Percentiles rank a stretch among this genome's conserved stretches.
phyloP scores from a whole-genome alignment of 2,888 invertebrate genomes.

The Mesorhabditis belari region DNA sequence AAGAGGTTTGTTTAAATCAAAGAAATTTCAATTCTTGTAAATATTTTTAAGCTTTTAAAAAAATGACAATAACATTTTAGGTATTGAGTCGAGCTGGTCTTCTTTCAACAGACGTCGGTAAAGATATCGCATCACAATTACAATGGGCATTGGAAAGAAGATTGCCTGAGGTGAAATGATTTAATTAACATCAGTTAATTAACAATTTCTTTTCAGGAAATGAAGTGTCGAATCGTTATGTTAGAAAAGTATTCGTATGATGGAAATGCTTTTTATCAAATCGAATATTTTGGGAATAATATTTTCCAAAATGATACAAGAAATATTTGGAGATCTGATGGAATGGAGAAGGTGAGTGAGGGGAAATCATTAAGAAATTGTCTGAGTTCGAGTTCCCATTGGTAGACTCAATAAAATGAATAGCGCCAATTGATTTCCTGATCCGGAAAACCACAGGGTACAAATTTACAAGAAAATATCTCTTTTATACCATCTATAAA shows the following conservation, averaged over 20 bases:
- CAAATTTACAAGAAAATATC: too few relatives aligned
- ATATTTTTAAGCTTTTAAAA: background rate
- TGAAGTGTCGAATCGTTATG: slow-evolving; percentile 40
- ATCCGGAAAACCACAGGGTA: too few relatives aligned
- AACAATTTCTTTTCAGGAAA: slow-evolving; percentile 11
- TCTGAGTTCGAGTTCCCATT: too few relatives aligned
- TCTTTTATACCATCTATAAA: too few relatives aligned
- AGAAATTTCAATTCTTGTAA: background rate
- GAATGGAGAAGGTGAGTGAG: slow-evolving; percentile 37
- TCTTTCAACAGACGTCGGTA: slow-evolving; percentile 21
- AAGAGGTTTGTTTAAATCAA: slow-evolving; percentile 1
- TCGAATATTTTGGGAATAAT: slow-evolving; percentile 46
- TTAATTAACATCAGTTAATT: background rate
- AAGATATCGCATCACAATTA: slow-evolving; percentile 42
- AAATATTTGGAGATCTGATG: slow-evolving; percentile 41
- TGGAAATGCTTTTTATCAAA: slow-evolving; percentile 36
- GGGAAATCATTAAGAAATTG: background rate
- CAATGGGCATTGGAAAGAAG: slow-evolving; percentile 44
- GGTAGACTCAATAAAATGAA: too few relatives aligned
- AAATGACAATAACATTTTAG: background rate
- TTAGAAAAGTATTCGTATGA: slow-evolving; percentile 30
- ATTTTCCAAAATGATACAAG: slow-evolving; percentile 35
- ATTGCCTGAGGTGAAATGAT: slow-evolving; percentile 22
- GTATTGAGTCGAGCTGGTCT: slow-evolving; percentile 39
- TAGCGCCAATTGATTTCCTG: too few relatives aligned